Conservation (phyloP, 2,888 invertebrate genomes). For the Operophtera brumata region DNA sequence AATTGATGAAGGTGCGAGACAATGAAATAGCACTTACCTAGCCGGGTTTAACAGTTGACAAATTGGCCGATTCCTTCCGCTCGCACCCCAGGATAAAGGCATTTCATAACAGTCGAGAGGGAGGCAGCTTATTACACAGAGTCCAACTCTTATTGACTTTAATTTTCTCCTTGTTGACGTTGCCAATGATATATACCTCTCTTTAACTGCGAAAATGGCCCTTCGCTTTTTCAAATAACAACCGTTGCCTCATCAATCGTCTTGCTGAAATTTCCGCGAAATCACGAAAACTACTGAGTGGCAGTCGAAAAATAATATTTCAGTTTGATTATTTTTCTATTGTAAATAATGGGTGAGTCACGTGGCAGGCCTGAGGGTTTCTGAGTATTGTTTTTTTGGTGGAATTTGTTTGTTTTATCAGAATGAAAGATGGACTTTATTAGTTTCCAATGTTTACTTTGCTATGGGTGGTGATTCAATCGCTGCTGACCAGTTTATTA, state of each 20-base stretch:
- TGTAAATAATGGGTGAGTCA: slow-evolving; percentile 71
- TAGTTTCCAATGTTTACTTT: slow-evolving; percentile 16
- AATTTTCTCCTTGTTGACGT: slow-evolving; percentile 79
- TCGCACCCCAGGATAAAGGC: slow-evolving; percentile 57
- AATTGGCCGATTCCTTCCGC: slow-evolving; percentile 70
- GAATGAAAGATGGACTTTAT: slow-evolving; percentile 18
- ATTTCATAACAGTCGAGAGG: slow-evolving; percentile 60
- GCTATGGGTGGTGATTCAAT: slow-evolving; percentile 3
- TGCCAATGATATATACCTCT: slow-evolving; percentile 74
- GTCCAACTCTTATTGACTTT: slow-evolving; percentile 73
- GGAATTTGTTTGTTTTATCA: slow-evolving; percentile 20
- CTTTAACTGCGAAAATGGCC: slow-evolving; percentile 69
- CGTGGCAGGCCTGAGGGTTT: slow-evolving; percentile 54
- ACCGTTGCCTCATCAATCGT: slow-evolving; percentile 72
- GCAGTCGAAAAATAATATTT: slow-evolving; percentile 67
- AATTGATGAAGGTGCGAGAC: slow-evolving; percentile 57
- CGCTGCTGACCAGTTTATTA: neutral
- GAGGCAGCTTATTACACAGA: slow-evolving; percentile 63
- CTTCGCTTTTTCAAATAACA: slow-evolving; percentile 79
- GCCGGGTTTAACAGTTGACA: slow-evolving; percentile 62
- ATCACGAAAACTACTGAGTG: slow-evolving; percentile 70
- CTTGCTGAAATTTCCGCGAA: slow-evolving; percentile 63
- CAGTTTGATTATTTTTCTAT: slow-evolving; percentile 75
- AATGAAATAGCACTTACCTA: slow-evolving; percentile 68
- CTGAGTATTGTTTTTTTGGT: slow-evolving; percentile 31